Base-by-base conservation (phyloP, 2,888 invertebrate species). In the Crematogaster levior region DNA sequence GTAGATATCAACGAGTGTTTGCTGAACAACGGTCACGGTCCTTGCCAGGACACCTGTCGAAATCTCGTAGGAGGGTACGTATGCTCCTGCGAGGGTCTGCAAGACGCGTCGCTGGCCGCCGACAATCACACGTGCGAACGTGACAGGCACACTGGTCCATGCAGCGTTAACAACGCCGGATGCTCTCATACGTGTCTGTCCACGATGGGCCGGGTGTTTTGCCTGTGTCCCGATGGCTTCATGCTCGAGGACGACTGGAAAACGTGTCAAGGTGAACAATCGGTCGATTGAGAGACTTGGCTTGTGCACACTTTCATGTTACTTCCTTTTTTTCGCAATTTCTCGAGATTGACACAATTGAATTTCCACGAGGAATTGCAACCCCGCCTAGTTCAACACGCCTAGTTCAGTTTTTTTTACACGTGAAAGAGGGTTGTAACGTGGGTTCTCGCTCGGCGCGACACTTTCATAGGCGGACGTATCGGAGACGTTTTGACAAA, bases 161-260 rank as follows among this genome's bases (percentile, higher is more conserved):
- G 96, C 90, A 93, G 92, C 56, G 92, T 94, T 60, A 93, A 94
- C 82, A 95, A 95, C 86, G 95, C 95, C 12, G 96, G 96, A 53
- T 96, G 96, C 93, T 95, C 95, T 18, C 96, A 96, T 88, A 94
- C 95, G 53, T 97, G 97, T 92, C 95, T 95, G 79, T 96, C 96
- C 90, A 95, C 96, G 1, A 95, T 94, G 90, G 95, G 96, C 27
- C 95, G 94, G 27, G 94, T 93, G 37, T 94, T 94, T 89, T 94
- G 94, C 82, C 91, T 94, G 60, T 94, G 94, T 83, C 94, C 94
- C 1, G 93, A 93, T 63, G 94, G 94, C 43, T 94, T 93, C 84
- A 91, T 94, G 85, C 91, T 94, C 60, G 91, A 92, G 84, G 94
- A 94, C 83, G 94, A 94, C 86, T 94, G 94, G 94, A 94, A 94